Base-by-base conservation (phyloP, 1,140 invertebrate genomes). In the Ceratina calcarata region DNA sequence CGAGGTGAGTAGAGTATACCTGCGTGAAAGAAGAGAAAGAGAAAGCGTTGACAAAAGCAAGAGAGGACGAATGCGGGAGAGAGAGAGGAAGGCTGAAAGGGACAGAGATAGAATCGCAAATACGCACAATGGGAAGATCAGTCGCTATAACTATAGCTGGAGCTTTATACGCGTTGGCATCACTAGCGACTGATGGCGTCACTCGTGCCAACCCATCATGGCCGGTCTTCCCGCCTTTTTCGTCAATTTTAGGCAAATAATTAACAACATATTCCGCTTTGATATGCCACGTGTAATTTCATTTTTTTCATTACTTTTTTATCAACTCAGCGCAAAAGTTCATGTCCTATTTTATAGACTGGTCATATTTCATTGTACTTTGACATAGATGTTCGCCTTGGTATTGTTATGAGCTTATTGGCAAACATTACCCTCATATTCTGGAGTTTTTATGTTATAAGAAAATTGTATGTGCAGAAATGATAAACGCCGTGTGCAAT, bases 1-100 rank as follows among this genome's bases (percentile, higher is more conserved):
- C 93, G 99, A 99, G 95, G 98, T 99, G 94, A 94, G 94, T 94
- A 76, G 37, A 72, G 37, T 79, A 57, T 77, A 57, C 37, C 37
- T 45, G n/a, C 51, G 71, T 69, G 57, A 72, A 71, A 71, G 53
- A 65, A 10, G 37, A 55, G 27, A 32, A 32, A 32, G 27, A 32
- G 37, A 66, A 57, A 76, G 70, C 37, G 49, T 58, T 58, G 24
- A 12, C 62, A n/a, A 53, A 58, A 53, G 62, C 49, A 49, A 51
- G 60, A 10, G 51, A 16, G 58, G 32, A 24, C 15, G 76, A 71
- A 4, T 32, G 27, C 27, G 20, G 27, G 32, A 45, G 15, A 61
- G 57, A 57, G 68, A 67, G 58, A 69, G 45, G 60, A 13, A 64
- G 32, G 6, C 10, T 45, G 55, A 57, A 16, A 71, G 22, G 32